A percentile compares a stretch with the other conserved stretches of the same genome.
phyloP scores from a whole-genome alignment of 2,888 invertebrate genomes.

The Noctua janthe region DNA sequence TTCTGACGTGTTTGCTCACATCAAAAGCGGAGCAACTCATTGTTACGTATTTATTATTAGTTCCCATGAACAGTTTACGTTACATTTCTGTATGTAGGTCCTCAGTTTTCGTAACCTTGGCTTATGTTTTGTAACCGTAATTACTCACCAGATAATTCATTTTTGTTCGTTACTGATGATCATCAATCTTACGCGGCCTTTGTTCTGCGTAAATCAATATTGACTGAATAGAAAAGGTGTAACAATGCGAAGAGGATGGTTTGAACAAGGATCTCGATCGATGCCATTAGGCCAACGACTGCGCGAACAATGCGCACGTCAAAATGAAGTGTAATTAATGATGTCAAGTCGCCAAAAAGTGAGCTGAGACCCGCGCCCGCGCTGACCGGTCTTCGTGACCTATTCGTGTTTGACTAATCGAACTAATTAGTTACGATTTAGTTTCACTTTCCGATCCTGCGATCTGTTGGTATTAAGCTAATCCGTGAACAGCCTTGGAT shows the following conservation, averaged over 20 bases:
- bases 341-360: constrained; percentile 80
- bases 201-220: constrained; percentile 70
- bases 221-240: constrained; percentile 67
- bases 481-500: constrained; percentile 81
- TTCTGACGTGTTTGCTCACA: constrained; percentile 84
- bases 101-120: constrained; percentile 84
- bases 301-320: constrained; percentile 78
- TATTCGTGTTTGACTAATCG: constrained; percentile 80
- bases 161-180: constrained; percentile 63
- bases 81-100: constrained; percentile 79
- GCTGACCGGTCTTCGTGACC: constrained; percentile 79
- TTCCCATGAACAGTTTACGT: constrained; percentile 82
- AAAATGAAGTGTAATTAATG: constrained; percentile 82
- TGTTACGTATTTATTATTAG: constrained; percentile 89
- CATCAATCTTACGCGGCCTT: constrained; percentile 66
- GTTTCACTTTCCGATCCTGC: constrained; percentile 85
- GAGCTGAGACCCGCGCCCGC: constrained; percentile 75
- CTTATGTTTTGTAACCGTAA: constrained; percentile 75
- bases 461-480: constrained; percentile 70
- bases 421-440: constrained; percentile 81
- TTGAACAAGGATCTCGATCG: constrained; percentile 79
- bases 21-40: constrained; percentile 83
- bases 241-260: constrained; percentile 61
- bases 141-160: constrained; percentile 70
- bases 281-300: constrained; percentile 83